Evolutionary conservation across 2,888 invertebrate species (phyloP).

Genomic region (Caenorhabditis sulstoni): DNA sequence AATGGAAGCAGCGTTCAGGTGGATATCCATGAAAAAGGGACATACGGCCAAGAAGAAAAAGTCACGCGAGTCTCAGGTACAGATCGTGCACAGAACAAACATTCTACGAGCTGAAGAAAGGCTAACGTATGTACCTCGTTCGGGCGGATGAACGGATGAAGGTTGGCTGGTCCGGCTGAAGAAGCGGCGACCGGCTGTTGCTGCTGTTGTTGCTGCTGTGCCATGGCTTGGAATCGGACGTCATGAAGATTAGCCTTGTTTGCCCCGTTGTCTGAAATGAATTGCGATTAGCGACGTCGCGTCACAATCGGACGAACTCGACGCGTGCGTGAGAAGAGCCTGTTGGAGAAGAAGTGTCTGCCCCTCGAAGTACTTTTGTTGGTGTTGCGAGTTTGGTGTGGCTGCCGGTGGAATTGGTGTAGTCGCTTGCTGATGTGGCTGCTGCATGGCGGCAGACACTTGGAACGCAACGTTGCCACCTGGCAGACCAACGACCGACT

Average conservation of each 20-base stretch:
- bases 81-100: background rate
- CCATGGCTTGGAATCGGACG: conserved; percentile 56
- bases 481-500: conserved; percentile 10
- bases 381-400: conserved; percentile 36
- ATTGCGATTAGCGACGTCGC: conserved; percentile 1
- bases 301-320: conserved; percentile 17
- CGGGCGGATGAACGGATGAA: conserved; percentile 59
- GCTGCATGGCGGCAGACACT: background rate
- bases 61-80: background rate
- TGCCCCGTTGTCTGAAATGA: conserved; percentile 21
- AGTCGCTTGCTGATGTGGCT: conserved; percentile 13
- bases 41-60: conserved; percentile 4
- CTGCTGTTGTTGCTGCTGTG: conserved; percentile 40
- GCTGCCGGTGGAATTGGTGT: conserved; percentile 46
- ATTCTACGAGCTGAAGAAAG: background rate
- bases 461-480: conserved; percentile 13
- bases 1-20: conserved; percentile 2
- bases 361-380: conserved; percentile 54
- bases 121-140: conserved; percentile 26
- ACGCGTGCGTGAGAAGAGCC: conserved; percentile 59
- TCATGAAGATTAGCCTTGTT: conserved; percentile 52
- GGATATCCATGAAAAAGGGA: conserved; percentile 1
- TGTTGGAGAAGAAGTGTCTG: conserved; percentile 66
- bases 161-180: conserved; percentile 24
- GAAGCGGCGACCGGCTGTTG: conserved; percentile 50